Percentiles rank a stretch among this genome's conserved stretches.
Conservation (phyloP, 2,888 invertebrate species). For the Andrena hattorfiana region DNA sequence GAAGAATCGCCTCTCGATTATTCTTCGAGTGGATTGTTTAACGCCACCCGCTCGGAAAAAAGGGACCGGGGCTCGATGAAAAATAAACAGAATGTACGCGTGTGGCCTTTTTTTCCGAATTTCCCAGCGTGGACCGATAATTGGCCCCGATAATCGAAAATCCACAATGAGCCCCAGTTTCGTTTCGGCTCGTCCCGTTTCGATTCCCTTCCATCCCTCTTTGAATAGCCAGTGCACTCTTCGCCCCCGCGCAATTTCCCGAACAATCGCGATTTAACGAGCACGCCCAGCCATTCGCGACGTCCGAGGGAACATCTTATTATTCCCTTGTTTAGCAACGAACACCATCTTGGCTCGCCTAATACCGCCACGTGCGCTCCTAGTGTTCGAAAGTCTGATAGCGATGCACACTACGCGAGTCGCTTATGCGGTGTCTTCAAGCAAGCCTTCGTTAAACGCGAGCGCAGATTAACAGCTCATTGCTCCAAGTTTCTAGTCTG, state of each 20-base stretch:
- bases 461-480: no score
- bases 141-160: conserved; percentile 50
- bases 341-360: background rate
- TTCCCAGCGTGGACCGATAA: conserved; percentile 16
- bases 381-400: background rate
- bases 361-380: background rate
- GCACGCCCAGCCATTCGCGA: background rate
- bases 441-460: no score
- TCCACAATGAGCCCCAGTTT: conserved; percentile 11
- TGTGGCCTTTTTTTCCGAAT: background rate
- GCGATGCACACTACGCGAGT: no score
- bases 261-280: conserved; percentile 25
- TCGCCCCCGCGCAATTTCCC: conserved; percentile 13
- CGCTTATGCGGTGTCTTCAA: no score
- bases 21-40: background rate
- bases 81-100: conserved; percentile 11
- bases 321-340: background rate
- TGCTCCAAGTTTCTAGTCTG: no score
- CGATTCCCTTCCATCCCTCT: background rate
- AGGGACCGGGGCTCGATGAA: conserved; percentile 19
- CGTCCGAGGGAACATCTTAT: conserved; percentile 2
- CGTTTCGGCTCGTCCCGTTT: background rate
- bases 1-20: background rate
- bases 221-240: background rate
- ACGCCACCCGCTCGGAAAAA: background rate